Evolutionary conservation across 2,888 invertebrate species (phyloP), one percentile per base, ranked within the genome.

Genomic region (Dolomedes plantarius): DNA sequence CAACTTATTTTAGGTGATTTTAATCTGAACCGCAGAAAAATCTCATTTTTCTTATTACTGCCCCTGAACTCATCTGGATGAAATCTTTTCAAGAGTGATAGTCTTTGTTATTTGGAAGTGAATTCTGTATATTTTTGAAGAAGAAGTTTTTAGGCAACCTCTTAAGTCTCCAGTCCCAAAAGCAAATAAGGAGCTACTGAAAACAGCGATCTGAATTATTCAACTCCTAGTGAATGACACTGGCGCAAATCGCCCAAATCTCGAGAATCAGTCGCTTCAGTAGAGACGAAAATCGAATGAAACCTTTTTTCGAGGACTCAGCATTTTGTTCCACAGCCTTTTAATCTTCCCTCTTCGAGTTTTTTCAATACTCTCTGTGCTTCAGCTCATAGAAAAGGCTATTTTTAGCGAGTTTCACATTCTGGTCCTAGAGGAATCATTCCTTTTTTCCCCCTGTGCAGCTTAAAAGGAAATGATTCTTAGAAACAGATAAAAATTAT

Each of bases 221-320:
- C 72, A 78, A 78, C 72, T 72, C 64, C 31, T 27, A 39, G 68
- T 41, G 72, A 76, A 68, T 69, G 69, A 46, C 41, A 39, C 13
- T 69, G 13, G 23, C 6, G 32, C 32, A 67, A 73, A 79, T 67
- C 46, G 28, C 27, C 50, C 80, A 46, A 67, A 67, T 73, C 62
- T 50, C 9, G 19, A 64, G 41, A 75, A 82, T 82, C 69, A 69
- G 67, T 19, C 56, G 81, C 39, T 81, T 81, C 81, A 81, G 46
- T 75, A 39, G 69, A 71, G 39, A 69, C 64, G 64, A 75, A 82
- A 82, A 82, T 82, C 71, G 82, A 82, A 82, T 82, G 64, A 71
- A 67, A 46, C 32, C 68, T 23, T 79, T 81, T 82, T 75, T 56
- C 19, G 56, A 29, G 29, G 75, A 82, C n/a, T 82, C 82, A 82